phyloP scores from a whole-genome alignment of 2,797 vertebrate genomes.

The Distichodus sexfasciatus region DNA sequence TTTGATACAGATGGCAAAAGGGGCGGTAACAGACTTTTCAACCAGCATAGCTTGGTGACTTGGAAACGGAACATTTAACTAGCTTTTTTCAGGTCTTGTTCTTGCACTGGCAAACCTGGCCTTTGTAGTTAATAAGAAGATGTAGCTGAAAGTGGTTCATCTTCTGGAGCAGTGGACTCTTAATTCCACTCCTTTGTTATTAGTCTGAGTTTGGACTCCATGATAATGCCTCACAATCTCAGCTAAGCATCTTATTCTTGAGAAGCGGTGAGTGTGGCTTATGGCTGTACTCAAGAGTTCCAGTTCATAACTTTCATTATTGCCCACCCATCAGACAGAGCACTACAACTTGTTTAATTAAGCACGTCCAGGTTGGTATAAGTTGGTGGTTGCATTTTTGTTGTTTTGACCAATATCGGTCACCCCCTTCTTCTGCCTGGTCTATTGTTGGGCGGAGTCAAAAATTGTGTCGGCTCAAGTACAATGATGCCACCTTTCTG shows the following conservation, averaged over 20 bases:
- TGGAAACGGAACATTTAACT: neutral
- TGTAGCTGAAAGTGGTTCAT: slow-evolving; percentile 34
- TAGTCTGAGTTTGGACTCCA: slow-evolving; percentile 11
- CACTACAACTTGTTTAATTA: too few relatives aligned
- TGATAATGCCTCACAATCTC: slow-evolving; percentile 40
- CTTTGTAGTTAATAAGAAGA: slow-evolving; percentile 39
- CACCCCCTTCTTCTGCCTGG: neutral
- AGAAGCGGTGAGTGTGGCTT: neutral
- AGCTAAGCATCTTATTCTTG: slow-evolving; percentile 46
- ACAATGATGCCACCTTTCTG: neutral
- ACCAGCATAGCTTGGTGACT: too few relatives aligned
- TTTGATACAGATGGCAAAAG: neutral
- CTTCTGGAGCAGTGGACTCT: slow-evolving; percentile 18
- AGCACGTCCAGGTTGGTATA: too few relatives aligned
- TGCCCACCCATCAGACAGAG: too few relatives aligned
- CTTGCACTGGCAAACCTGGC: neutral
- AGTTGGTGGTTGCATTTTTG: too few relatives aligned
- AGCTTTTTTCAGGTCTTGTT: neutral
- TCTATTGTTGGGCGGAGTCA: too few relatives aligned
- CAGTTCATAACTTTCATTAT: neutral
- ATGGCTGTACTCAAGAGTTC: neutral
- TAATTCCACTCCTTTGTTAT: slow-evolving; percentile 47
- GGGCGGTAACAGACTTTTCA: too few relatives aligned
- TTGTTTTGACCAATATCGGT: neutral
- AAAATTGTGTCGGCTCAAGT: too few relatives aligned